Percentiles rank a stretch among this genome's conserved stretches.
These are phyloP conservation scores for Cygnus atratus DNA, from an alignment of 2,113 vertebrate genomes.

Conservation along the genomic window DNA sequence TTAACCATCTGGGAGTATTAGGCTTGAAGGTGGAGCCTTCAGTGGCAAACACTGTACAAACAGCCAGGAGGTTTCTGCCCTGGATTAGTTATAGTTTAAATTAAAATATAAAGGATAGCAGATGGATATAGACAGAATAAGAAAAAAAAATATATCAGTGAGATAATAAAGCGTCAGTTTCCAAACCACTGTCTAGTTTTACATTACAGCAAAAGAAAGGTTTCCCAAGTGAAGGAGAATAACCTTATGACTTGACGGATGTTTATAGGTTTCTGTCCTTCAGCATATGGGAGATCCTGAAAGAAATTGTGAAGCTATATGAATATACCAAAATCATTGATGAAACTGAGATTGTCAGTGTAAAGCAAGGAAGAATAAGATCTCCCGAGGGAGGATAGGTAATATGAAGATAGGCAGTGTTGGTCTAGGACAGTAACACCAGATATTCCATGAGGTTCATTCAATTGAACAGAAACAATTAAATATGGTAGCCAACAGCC, in stretches of 20 bases:
- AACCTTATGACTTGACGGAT: not conserved
- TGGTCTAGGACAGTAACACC: not conserved
- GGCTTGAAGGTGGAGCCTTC: not conserved
- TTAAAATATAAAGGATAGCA: not conserved
- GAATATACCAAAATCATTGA: not conserved
- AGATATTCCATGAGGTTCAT: not conserved
- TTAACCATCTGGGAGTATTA: not conserved
- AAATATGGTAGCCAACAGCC: not conserved
- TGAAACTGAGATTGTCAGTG: not conserved
- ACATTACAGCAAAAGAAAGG: not conserved
- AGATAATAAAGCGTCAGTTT: too few relatives aligned
- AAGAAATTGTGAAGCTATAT: not conserved
- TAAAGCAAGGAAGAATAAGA: not conserved
- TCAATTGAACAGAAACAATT: not conserved
- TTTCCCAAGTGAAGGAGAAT: not conserved
- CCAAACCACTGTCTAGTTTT: too few relatives aligned
- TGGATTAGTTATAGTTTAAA: not conserved
- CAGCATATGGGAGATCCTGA: not conserved
- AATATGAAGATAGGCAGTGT: not conserved
- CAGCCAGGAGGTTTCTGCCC: not conserved
- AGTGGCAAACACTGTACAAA: constrained; percentile 3
- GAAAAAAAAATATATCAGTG: not conserved
- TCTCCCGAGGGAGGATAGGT: not conserved
- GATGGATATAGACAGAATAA: not conserved
- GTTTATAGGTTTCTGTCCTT: not conserved